phyloP scores from a whole-genome alignment of 1,140 invertebrate species.

The Caenorhabditis latens region DNA sequence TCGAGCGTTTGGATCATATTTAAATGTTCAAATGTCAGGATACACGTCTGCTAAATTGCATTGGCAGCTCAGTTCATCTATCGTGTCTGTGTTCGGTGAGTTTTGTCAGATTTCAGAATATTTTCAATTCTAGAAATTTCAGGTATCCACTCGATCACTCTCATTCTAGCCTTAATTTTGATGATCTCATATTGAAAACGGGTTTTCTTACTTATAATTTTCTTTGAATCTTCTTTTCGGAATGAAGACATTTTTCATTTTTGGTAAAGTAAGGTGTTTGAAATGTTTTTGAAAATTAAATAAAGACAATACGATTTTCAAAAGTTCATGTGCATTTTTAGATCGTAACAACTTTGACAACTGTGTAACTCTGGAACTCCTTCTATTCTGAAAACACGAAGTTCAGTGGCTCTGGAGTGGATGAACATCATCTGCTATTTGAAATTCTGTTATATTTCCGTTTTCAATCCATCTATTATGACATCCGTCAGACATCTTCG shows the following conservation, averaged over 20 bases:
- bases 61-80: background rate
- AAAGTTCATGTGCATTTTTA: no score
- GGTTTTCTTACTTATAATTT: background rate
- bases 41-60: background rate
- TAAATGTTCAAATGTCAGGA: conserved; percentile 20
- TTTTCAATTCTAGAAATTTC: background rate
- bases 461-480: no score
- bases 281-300: no score
- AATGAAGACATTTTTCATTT: background rate
- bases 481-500: background rate
- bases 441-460: no score
- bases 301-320: no score
- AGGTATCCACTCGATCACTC: background rate
- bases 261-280: background rate
- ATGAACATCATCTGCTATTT: no score
- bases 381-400: no score
- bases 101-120: background rate
- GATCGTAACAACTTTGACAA: no score
- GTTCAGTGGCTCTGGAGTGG: no score
- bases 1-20: background rate
- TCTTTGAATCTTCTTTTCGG: background rate
- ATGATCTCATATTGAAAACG: conserved; percentile 9
- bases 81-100: background rate
- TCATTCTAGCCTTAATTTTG: background rate
- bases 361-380: no score